Conservation (phyloP, 23 tunicate species). For the Clavelina lepadiformis region DNA sequence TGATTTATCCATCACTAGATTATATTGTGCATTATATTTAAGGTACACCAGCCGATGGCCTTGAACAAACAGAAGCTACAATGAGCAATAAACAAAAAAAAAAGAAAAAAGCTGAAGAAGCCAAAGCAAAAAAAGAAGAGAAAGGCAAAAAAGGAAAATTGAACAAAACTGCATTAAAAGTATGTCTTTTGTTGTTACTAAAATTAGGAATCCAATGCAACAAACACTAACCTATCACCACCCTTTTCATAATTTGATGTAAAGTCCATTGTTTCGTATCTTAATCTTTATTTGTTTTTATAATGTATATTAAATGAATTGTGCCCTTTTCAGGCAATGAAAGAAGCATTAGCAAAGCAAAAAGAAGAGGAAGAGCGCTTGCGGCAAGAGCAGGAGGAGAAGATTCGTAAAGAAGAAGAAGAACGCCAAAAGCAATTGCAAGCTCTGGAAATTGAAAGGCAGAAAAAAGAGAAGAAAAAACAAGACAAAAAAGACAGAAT, state of each 20-base stretch:
- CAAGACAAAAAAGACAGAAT: constrained; percentile 87
- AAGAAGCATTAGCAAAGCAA: constrained; percentile 53
- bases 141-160: constrained; percentile 45
- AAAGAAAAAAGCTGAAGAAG: constrained; percentile 45
- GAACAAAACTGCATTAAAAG: too few species aligned
- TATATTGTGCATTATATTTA: too few species aligned
- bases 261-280: background rate
- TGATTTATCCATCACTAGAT: too few species aligned
- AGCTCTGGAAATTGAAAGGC: constrained; percentile 54
- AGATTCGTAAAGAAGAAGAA: constrained; percentile 73
- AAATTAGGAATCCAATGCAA: too few species aligned
- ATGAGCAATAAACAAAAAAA: constrained; percentile 55
- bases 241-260: too few species aligned
- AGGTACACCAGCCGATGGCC: too few species aligned
- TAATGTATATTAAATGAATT: background rate
- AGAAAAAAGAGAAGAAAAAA: constrained; percentile 67
- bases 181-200: too few species aligned
- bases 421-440: constrained; percentile 29
- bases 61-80: constrained; percentile 10
- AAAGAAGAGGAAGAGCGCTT: constrained; percentile 82
- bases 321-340: constrained; percentile 29
- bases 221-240: too few species aligned
- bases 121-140: constrained; percentile 27
- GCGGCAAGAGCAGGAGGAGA: constrained; percentile 58
- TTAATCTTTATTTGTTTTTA: background rate